Percentiles rank a stretch among this genome's conserved stretches.
phyloP scores from a whole-genome alignment of 2,113 vertebrate species.

The Otocyon megalotis region DNA sequence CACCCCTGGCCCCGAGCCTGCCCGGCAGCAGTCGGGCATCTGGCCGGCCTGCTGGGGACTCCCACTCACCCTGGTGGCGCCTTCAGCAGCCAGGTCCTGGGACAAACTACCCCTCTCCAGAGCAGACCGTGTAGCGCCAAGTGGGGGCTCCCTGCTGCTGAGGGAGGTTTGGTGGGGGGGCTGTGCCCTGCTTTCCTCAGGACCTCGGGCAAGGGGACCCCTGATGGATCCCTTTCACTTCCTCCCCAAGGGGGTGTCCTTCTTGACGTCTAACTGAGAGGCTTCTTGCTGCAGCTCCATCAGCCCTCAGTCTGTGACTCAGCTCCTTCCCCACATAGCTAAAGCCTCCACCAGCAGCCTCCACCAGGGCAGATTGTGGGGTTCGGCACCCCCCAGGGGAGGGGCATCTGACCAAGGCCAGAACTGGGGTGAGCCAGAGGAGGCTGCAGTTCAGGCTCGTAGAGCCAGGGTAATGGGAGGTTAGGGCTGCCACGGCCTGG shows the following conservation, averaged over 20 bases:
- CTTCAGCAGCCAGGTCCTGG: background rate
- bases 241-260: constrained; percentile 15
- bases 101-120: background rate
- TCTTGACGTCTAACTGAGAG: constrained; percentile 61
- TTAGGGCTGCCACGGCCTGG: background rate
- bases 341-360: constrained; percentile 54
- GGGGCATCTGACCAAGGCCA: background rate
- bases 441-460: background rate
- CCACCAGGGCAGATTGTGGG: background rate
- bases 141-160: background rate
- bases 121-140: background rate
- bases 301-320: constrained; percentile 64
- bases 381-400: background rate
- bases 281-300: constrained; percentile 63
- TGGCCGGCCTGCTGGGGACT: constrained; percentile 37
- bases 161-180: background rate
- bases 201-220: background rate
- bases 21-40: constrained; percentile 43
- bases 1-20: background rate
- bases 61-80: constrained; percentile 45
- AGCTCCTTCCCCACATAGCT: constrained; percentile 58
- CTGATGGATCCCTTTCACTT: background rate
- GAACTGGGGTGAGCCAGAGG: background rate
- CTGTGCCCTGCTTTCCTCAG: background rate
- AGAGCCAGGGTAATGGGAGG: background rate